A percentile compares a stretch with the other conserved stretches of the same genome.
phyloP scores from a whole-genome alignment of 1,140 invertebrate genomes.

The Lucilia cuprina region DNA sequence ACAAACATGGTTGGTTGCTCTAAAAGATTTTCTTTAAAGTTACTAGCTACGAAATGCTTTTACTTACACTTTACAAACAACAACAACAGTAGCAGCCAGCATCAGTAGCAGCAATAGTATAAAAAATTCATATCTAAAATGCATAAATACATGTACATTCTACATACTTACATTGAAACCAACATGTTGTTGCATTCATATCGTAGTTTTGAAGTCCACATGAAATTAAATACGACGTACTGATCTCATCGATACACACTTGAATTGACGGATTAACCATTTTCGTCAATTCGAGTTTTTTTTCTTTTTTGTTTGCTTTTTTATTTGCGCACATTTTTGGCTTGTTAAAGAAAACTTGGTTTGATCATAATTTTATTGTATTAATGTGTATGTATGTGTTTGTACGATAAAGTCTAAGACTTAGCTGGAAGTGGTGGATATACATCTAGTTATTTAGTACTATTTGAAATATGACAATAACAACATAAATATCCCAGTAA shows the following conservation, averaged over 20 bases:
- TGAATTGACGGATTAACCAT: conserved; percentile 24
- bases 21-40: background rate
- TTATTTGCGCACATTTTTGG: background rate
- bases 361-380: conserved; percentile 11
- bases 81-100: no score
- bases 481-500: no score
- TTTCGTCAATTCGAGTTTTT: conserved; percentile 4
- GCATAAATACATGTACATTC: background rate
- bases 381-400: background rate
- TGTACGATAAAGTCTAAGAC: no score
- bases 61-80: background rate
- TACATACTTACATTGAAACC: background rate
- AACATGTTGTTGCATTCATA: background rate
- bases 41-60: background rate
- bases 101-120: no score
- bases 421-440: no score
- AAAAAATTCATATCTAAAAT: no score
- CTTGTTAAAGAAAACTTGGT: conserved; percentile 9
- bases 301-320: no score
- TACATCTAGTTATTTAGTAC: no score
- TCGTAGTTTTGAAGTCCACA: no score
- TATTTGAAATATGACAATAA: no score
- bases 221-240: background rate
- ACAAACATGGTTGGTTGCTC: conserved; percentile 11
- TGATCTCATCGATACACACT: background rate